Evolutionary conservation across 2,888 invertebrate genomes (phyloP).

Genomic region (Axea sp.): DNA sequence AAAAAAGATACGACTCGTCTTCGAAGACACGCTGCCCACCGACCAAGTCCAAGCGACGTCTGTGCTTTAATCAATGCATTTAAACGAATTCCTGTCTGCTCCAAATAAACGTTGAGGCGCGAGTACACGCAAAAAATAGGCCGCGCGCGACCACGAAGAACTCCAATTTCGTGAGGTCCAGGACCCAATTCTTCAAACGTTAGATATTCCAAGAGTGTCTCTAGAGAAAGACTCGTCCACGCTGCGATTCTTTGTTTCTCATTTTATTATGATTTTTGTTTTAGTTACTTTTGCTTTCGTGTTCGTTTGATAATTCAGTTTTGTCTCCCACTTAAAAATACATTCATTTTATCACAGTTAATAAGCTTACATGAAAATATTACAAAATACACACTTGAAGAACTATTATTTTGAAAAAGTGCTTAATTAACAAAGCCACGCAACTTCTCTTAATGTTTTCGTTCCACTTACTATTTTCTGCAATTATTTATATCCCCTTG

Average conservation of each 20-base stretch:
- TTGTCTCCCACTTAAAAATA: no score
- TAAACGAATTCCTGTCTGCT: constrained; percentile 79
- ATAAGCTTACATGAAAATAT: no score
- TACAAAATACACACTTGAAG: no score
- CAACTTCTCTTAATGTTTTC: constrained; percentile 5
- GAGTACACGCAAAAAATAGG: constrained; percentile 73
- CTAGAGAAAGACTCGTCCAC: constrained; percentile 60
- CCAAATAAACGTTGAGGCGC: constrained; percentile 78
- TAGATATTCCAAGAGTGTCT: constrained; percentile 75
- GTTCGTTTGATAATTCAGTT: constrained; percentile 12
- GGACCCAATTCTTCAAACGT: constrained; percentile 66
- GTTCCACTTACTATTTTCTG: constrained; percentile 37
- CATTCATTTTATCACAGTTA: no score
- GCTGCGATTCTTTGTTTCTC: constrained; percentile 38
- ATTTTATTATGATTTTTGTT: constrained; percentile 56
- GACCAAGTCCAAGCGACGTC: constrained; percentile 75
- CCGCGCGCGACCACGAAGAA: constrained; percentile 48
- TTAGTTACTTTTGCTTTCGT: constrained; percentile 34
- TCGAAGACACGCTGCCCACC: constrained; percentile 76
- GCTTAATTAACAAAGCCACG: constrained; percentile 3
- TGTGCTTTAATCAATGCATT: constrained; percentile 79
- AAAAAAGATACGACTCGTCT: constrained; percentile 72
- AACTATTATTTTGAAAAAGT: constrained; percentile 1
- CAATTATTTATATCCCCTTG: constrained; percentile 49
- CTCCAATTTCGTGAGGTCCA: constrained; percentile 35